Evolutionary conservation across 1,140 invertebrate genomes (phyloP).

Genomic region (Papilio helenus): DNA sequence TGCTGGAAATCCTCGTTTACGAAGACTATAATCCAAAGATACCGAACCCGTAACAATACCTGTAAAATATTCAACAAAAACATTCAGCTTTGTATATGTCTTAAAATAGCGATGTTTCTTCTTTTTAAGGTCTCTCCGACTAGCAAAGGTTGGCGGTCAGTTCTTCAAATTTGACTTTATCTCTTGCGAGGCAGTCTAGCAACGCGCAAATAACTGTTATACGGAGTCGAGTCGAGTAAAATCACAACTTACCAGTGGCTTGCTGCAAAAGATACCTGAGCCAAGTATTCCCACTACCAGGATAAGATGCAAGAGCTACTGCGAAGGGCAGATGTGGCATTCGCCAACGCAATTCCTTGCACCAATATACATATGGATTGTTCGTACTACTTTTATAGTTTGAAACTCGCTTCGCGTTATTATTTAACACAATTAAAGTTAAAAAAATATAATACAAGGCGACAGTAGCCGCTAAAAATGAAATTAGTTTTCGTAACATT

Average conservation of each 20-base stretch:
- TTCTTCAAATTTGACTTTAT: too few species aligned
- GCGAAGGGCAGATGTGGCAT: constrained; percentile 55
- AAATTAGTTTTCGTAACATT: constrained; percentile 64
- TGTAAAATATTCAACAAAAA: neutral
- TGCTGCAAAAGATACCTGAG: constrained; percentile 90
- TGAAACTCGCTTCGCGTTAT: constrained; percentile 41
- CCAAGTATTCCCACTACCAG: constrained; percentile 92
- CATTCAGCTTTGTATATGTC: too few species aligned
- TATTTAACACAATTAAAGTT: constrained; percentile 73
- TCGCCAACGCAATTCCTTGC: constrained; percentile 61
- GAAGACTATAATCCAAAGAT: neutral
- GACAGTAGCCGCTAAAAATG: constrained; percentile 60
- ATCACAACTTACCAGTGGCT: constrained; percentile 85
- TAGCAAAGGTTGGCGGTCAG: too few species aligned
- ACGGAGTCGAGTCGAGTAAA: neutral
- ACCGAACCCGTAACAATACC: neutral
- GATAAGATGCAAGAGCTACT: constrained; percentile 88
- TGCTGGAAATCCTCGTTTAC: neutral
- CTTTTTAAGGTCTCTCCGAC: too few species aligned
- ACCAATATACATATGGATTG: constrained; percentile 66
- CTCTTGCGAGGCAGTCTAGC: too few species aligned
- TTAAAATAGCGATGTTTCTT: too few species aligned
- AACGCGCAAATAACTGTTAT: too few species aligned
- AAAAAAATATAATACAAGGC: constrained; percentile 72
- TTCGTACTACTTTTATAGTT: constrained; percentile 20